Evolutionary conservation across 2,888 invertebrate genomes (phyloP), one percentile per base, ranked within the genome.

Genomic region (Lomographa bimaculata): DNA sequence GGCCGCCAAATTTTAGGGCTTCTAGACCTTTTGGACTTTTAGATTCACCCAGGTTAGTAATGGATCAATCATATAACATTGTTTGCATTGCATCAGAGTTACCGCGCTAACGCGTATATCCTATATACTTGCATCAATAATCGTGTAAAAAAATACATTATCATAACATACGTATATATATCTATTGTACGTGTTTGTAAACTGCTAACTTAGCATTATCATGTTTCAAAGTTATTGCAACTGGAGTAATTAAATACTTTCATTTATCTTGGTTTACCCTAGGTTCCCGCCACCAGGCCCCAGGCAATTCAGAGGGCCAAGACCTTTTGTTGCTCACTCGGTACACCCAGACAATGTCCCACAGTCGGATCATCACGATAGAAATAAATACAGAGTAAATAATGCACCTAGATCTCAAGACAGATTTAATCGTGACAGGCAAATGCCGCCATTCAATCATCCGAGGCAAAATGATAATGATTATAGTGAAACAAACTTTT

Each of bases 201-300:
- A 23, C 17, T 14, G 17, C 18, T 17, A 7, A 16, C 18, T 6
- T 7, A 12, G 8, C 7, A 12, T 9, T 24, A 38, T 29, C 7
- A 6, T 10, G 26, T 30, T 19, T 24, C 26, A 14, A 14, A 14
- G 14, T 14, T 4, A 4, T n/a, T n/a, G 14, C 4, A 14, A 14
- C 14, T 3, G 2, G 4, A 2, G 14, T 14, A 14, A 14, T 14
- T 14, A 14, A 14, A 14, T 14, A 3, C 2, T 14, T 14, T 14
- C 14, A n/a, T 10, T 11, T 32, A 5, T 33, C 11, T 37, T 32
- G 30, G n/a, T 36, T 30, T 20, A 55, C 74, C 76, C 46, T 73
- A 85, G 85, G 57, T 83, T 73, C 60, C 71, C 76, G 54, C 68
- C 69, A 56, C 71, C 74, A 7, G 55, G 50, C 10, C 54, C 69